Base-by-base conservation (phyloP, 2,888 invertebrate genomes). In the Dorcus hopei region DNA sequence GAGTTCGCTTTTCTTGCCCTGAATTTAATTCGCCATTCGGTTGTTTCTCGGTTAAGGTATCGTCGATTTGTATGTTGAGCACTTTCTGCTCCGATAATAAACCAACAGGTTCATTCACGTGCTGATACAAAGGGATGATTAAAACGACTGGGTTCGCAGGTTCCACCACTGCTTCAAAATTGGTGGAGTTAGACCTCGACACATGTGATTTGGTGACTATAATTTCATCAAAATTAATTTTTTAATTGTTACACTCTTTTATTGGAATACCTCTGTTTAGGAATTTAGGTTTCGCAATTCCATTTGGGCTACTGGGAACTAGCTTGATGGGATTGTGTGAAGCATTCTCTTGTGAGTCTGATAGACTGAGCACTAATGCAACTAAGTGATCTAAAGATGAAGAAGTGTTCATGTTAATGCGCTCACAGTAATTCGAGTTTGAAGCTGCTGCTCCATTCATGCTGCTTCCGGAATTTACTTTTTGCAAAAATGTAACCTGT, bases 71-170 rank as follows among this genome's bases (percentile, higher is more conserved):
- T 19, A 80, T 74, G 26, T 81, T 81, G 61, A 85, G 74, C 1
- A 86, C 83, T 67, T 86, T 86, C 49, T 83, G 82, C 69, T 86
- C 86, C 0, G 85, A 81, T 1, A 84, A 77, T 33, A 86, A 68
- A 45, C 85, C 85, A 77, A 76, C 63, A 5, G 52, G 56, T n/a
- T 59, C 47, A 8, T 48, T 49, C 16, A 52, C 55, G 14, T 65
- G 64, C 9, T 53, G 54, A 14, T 61, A 61, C 41, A 67, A 49
- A 0, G 66, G 66, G 41, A 67, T 64, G 19, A 65, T 56, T 42
- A 67, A 52, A 7, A 67, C 65, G 8, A 58, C 57, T 9, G 58
- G 39, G 49, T 39, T 14, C n/a, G 42, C 14, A 9, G 49, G n/a
- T 33, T 11, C 33, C 9, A 52, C 11, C 38, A 55, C 59, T 23